A percentile compares a stretch with the other conserved stretches of the same genome.
phyloP scores from a whole-genome alignment of 2,113 vertebrate genomes.

The Ameiurus melas region DNA sequence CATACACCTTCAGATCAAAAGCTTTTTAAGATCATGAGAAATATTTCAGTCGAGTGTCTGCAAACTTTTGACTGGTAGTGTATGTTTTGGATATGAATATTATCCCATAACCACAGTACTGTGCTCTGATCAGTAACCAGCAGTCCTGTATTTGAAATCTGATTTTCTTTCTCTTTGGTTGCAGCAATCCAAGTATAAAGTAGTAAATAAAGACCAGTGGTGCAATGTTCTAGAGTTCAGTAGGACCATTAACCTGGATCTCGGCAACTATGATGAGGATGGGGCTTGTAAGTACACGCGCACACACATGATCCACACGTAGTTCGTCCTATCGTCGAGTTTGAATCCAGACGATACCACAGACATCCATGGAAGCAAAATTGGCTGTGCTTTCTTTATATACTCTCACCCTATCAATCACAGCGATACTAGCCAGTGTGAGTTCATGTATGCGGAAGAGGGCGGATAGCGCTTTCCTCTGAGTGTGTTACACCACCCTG shows the following conservation, averaged over 20 bases:
- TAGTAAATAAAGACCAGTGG: conserved; percentile 99
- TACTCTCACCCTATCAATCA: neutral
- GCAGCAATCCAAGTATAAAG: conserved; percentile 99
- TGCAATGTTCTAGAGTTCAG: conserved; percentile 99
- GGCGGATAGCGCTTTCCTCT: neutral
- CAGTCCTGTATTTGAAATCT: neutral
- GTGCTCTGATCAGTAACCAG: neutral
- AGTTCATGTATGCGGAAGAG: neutral
- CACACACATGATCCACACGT: neutral
- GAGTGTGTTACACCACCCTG: neutral
- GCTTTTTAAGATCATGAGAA: too few species aligned
- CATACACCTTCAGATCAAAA: too few species aligned
- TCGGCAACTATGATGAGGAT: conserved; percentile 98
- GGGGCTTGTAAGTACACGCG: conserved; percentile 88
- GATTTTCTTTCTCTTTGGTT: conserved; percentile 40
- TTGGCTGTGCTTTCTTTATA: neutral
- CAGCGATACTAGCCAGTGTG: neutral
- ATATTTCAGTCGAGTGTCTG: too few species aligned
- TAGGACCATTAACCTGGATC: conserved; percentile 97
- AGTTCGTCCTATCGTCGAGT: neutral
- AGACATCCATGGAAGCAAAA: neutral
- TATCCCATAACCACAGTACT: neutral
- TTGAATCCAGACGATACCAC: neutral
- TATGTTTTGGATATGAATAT: neutral
- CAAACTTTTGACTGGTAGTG: too few species aligned